Conservation (phyloP, 1,140 invertebrate genomes). For the Protaetia brevitarsis region DNA sequence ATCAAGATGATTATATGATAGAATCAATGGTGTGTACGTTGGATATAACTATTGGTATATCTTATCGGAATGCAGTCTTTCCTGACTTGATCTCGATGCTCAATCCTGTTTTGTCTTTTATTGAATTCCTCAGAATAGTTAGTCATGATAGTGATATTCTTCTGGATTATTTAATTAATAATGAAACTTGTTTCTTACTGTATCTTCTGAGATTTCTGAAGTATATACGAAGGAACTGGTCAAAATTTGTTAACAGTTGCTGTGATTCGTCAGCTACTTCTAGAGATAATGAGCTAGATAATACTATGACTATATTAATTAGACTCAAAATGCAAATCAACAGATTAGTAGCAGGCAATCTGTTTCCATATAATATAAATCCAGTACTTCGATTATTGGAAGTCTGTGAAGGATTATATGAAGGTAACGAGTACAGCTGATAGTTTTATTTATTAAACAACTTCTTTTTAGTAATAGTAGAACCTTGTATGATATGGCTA, state of each 20-base stretch:
- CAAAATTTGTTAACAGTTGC: conserved; percentile 74
- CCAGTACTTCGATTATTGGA: conserved; percentile 80
- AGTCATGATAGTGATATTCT: conserved; percentile 79
- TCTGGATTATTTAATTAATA: conserved; percentile 83
- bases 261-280: conserved; percentile 55
- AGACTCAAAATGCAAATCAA: conserved; percentile 76
- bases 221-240: conserved; percentile 80
- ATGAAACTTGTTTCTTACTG: conserved; percentile 86
- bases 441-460: conserved; percentile 19
- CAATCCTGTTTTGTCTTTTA: conserved; percentile 78
- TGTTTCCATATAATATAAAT: conserved; percentile 88
- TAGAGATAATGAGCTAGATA: conserved; percentile 63
- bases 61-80: conserved; percentile 73
- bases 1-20: conserved; percentile 87
- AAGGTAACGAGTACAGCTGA: conserved; percentile 72
- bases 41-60: conserved; percentile 80
- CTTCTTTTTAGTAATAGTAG: conserved; percentile 2
- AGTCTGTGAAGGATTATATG: conserved; percentile 82
- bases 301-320: conserved; percentile 80
- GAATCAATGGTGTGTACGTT: conserved; percentile 90
- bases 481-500: not conserved
- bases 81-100: conserved; percentile 74
- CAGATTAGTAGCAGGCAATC: conserved; percentile 73
- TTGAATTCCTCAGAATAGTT: conserved; percentile 79
- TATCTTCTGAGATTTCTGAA: conserved; percentile 84